These are phyloP conservation scores for Corythucha ciliata DNA, from an alignment of 2,888 invertebrate genomes.

Conservation along the genomic window DNA sequence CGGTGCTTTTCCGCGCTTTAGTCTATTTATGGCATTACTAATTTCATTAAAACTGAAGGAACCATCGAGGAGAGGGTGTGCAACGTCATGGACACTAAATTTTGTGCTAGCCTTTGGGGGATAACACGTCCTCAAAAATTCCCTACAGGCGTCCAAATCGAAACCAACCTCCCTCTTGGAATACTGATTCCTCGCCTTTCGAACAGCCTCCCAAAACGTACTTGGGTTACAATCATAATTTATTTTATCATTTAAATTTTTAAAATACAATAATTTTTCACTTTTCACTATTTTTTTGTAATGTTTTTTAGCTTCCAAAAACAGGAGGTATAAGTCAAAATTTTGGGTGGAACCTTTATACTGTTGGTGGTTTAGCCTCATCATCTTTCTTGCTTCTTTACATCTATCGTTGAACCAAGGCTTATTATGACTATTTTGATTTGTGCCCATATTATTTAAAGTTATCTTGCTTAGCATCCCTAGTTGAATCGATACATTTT, in stretches of 20 bases:
- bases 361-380: not conserved
- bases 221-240: not conserved
- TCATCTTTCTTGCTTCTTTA: not conserved
- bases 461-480: too few species aligned
- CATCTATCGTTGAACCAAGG: constrained; percentile 7
- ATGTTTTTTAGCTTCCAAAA: not conserved
- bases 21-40: too few species aligned
- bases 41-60: not conserved
- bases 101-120: not conserved
- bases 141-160: not conserved
- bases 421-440: not conserved
- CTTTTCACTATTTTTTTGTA: not conserved
- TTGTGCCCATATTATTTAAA: too few species aligned
- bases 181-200: not conserved
- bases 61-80: not conserved
- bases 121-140: not conserved
- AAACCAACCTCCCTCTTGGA: not conserved
- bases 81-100: not conserved
- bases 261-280: not conserved
- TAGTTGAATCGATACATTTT: too few species aligned
- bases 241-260: not conserved
- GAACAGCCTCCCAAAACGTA: constrained; percentile 1
- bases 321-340: too few species aligned
- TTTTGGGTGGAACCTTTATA: not conserved
- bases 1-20: constrained; percentile 6